Evolutionary conservation across 2,888 invertebrate genomes (phyloP).

Genomic region (Nephrocerus scutellatus): DNA sequence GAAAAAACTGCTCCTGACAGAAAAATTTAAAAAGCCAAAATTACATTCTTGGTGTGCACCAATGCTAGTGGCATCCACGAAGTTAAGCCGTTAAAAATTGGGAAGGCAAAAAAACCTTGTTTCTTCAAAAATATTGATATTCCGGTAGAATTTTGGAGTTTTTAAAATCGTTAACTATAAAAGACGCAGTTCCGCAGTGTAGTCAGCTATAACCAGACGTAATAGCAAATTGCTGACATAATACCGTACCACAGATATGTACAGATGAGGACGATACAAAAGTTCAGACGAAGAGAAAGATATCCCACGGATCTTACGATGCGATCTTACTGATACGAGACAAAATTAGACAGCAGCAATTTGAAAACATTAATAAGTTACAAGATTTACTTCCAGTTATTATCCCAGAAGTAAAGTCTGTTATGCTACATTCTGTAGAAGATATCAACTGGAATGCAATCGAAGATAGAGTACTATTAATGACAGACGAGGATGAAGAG

Average conservation of each 20-base stretch:
- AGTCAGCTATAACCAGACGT: slow-evolving; percentile 6
- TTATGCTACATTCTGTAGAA: background rate
- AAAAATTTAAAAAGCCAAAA: no score
- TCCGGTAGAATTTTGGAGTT: slow-evolving; percentile 7
- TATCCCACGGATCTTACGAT: no score
- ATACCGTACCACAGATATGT: slow-evolving; percentile 6
- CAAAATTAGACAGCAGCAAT: no score
- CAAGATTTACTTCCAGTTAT: no score
- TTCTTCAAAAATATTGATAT: slow-evolving; percentile 8
- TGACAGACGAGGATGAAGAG: background rate
- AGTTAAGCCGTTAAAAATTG: slow-evolving; percentile 7
- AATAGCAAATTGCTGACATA: slow-evolving; percentile 4
- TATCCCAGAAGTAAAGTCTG: slow-evolving; percentile 5
- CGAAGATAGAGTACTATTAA: slow-evolving; percentile 1
- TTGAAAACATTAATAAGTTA: no score
- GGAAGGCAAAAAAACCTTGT: slow-evolving; percentile 1
- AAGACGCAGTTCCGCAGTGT: slow-evolving; percentile 7
- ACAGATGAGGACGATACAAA: background rate
- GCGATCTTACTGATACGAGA: slow-evolving; percentile 1
- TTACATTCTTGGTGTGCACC: no score
- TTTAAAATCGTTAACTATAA: slow-evolving; percentile 6
- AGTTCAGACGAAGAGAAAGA: no score
- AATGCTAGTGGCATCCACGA: no score
- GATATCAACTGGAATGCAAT: slow-evolving; percentile 3
- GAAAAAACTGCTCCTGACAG: no score